Evolutionary conservation across 2,888 invertebrate species (phyloP), one percentile per base, ranked within the genome.

Genomic region (Lasioglossum lativentre): DNA sequence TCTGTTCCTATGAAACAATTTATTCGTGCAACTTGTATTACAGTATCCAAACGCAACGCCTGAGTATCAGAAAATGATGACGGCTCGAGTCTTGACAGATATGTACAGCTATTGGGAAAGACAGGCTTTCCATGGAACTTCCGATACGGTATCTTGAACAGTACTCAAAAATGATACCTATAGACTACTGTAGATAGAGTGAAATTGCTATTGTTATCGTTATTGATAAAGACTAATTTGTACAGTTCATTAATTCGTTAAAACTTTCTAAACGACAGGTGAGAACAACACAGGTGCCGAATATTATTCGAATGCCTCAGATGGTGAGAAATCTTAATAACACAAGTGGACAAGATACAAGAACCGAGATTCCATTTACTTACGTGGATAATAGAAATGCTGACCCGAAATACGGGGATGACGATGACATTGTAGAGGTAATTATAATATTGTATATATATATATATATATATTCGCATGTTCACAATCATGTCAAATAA

Each of bases 61-160:
- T 4, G 92, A 93, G 5, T 91, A 92, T 56, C 91, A 92, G 16
- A 90, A 91, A 71, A 52, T 87, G 2, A 90, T 94, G 75, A 92
- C 93, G 0, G 81, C 90, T n/a, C 91, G 90, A 59, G 91, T 90
- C 1, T 73, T 95, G 0, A 77, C 86, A 38, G 93, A 94, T 12
- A 95, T 94, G 95, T 95, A 95, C 14, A 92, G 85, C 78, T 93
- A 92, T 76, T 90, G 93, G 71, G 95, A 95, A 77, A 91, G 89
- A 72, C 93, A 93, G 82, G 86, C 91, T n/a, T 63, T 68, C 19
- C 40, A 74, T 6, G 71, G 52, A 45, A 3, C 78, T 4, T 3
- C 56, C 16, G 71, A 40, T 6, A 40, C 14, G 40, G 38, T 70
- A 40, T n/a, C 5, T 40, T n/a, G n/a, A 70, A n/a, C 23, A n/a